phyloP scores from a whole-genome alignment of 1,140 invertebrate species.

The Rhyacophila brunnea region DNA sequence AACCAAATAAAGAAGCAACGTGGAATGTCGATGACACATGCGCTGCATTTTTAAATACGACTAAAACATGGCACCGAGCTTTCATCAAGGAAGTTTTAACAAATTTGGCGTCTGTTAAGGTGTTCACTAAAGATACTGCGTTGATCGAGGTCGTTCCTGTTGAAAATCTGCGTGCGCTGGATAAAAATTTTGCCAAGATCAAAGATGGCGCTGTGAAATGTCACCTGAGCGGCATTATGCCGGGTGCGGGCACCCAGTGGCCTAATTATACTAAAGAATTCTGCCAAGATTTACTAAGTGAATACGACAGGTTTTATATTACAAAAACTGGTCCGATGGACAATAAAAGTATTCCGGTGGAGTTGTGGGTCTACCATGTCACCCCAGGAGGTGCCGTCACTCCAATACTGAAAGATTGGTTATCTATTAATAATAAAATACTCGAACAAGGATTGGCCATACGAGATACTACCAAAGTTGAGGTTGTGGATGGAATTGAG shows the following conservation, averaged over 20 bases:
- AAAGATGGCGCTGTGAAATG: constrained; percentile 55
- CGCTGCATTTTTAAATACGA: constrained; percentile 47
- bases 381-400: constrained; percentile 47
- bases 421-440: constrained; percentile 55
- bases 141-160: constrained; percentile 46
- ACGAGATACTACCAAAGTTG: constrained; percentile 39
- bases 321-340: constrained; percentile 48
- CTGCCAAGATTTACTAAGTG: constrained; percentile 52
- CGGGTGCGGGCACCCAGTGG: constrained; percentile 56
- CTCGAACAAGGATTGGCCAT: constrained; percentile 57
- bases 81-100: constrained; percentile 46
- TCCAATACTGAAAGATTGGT: constrained; percentile 52
- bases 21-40: constrained; percentile 51
- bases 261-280: constrained; percentile 52
- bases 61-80: constrained; percentile 54
- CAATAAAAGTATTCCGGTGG: constrained; percentile 53
- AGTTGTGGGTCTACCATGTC: constrained; percentile 55
- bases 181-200: constrained; percentile 43
- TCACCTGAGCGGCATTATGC: constrained; percentile 55
- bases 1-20: constrained; percentile 34
- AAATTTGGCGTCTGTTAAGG: constrained; percentile 40
- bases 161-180: constrained; percentile 45
- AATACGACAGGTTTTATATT: constrained; percentile 47
- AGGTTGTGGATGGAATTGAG: no score
- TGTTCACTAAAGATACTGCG: constrained; percentile 58